A percentile compares a stretch with the other conserved stretches of the same genome.
Conservation (phyloP, 1,140 invertebrate genomes). For the Heliconius melpomene region DNA sequence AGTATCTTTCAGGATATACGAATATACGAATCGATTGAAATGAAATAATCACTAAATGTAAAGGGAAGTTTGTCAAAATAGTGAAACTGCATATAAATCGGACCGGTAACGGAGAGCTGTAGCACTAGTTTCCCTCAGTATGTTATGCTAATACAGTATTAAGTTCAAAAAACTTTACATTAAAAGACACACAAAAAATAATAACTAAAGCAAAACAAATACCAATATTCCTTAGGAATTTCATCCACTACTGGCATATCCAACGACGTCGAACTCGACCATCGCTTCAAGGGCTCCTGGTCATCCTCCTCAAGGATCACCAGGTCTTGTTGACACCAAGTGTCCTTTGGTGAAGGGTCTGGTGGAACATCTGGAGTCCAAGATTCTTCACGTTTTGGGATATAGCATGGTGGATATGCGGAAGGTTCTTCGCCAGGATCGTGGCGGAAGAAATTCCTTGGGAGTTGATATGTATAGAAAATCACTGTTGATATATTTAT, state of each 20-base stretch:
- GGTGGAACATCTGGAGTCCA: conserved; percentile 66
- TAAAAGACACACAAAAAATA: too few relatives aligned
- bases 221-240: conserved; percentile 67
- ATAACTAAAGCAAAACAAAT: neutral
- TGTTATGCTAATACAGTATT: neutral
- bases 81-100: too few relatives aligned
- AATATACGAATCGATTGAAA: too few relatives aligned
- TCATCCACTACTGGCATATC: conserved; percentile 56
- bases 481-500: too few relatives aligned
- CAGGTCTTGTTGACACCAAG: conserved; percentile 57
- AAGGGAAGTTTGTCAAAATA: too few relatives aligned
- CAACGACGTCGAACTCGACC: conserved; percentile 53
- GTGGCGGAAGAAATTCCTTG: conserved; percentile 70
- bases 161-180: too few relatives aligned
- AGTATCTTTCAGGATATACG: too few relatives aligned
- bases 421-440: conserved; percentile 69
- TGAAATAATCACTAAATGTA: neutral
- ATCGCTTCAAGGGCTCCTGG: conserved; percentile 47
- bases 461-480: neutral
- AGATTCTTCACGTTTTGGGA: conserved; percentile 62
- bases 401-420: conserved; percentile 59
- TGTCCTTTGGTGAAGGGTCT: conserved; percentile 65
- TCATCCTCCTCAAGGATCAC: conserved; percentile 50
- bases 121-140: neutral
- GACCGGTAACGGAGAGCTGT: neutral